Conservation (phyloP, 92 coral and sea anemone species). For the Chrysogorgia sp. region DNA sequence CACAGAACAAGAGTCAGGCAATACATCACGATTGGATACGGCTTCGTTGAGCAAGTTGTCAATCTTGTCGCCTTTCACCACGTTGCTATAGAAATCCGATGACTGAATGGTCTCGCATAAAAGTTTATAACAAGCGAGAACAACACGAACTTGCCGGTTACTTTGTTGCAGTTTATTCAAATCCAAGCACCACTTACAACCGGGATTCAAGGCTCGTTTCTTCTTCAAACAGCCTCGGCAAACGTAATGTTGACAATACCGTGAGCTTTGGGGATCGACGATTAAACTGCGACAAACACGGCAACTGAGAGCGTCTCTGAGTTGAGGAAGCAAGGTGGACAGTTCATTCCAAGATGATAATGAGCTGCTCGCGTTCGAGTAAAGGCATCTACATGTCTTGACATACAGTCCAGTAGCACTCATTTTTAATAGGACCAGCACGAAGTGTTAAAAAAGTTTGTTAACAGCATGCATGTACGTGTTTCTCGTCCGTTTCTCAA, state of each 20-base stretch:
- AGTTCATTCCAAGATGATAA: slow-evolving; percentile 82
- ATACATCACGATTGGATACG: slow-evolving; percentile 1
- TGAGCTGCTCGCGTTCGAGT: slow-evolving; percentile 65
- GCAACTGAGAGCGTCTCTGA: slow-evolving; percentile 86
- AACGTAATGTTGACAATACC: slow-evolving; percentile 87
- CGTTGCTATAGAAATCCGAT: slow-evolving; percentile 16
- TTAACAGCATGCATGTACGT: not conserved
- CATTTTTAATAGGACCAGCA: slow-evolving; percentile 38
- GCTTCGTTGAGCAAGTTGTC: slow-evolving; percentile 33
- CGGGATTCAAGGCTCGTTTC: slow-evolving; percentile 91
- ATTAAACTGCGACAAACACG: slow-evolving; percentile 94
- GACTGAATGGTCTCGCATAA: slow-evolving; percentile 74
- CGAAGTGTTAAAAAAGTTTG: not conserved
- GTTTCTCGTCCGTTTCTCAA: not conserved
- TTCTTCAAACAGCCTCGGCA: slow-evolving; percentile 87
- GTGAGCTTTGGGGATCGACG: slow-evolving; percentile 91
- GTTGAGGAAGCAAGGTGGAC: slow-evolving; percentile 76
- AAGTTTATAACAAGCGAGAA: slow-evolving; percentile 94
- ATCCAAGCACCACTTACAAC: slow-evolving; percentile 97
- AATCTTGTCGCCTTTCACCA: not conserved
- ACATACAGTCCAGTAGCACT: slow-evolving; percentile 96
- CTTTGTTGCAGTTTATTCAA: slow-evolving; percentile 72
- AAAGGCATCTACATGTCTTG: slow-evolving; percentile 93
- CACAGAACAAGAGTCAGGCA: slow-evolving; percentile 13
- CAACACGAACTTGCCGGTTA: slow-evolving; percentile 79